These are phyloP conservation scores for Lampris megalopsis DNA, from an alignment of 2,113 vertebrate genomes.

Conservation along the genomic window DNA sequence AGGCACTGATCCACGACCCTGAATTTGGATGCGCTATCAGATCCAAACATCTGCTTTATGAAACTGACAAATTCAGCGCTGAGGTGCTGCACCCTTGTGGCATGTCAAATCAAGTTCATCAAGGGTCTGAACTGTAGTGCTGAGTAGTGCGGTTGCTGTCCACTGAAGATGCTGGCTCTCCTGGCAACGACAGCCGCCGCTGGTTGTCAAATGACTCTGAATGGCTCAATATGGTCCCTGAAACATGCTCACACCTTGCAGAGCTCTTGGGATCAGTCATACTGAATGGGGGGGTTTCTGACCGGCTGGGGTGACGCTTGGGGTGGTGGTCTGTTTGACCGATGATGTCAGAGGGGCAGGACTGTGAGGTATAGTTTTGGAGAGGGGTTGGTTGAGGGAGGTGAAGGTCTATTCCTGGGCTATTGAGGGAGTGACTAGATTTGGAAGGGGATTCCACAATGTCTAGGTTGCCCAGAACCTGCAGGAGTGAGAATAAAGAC, in stretches of 20 bases:
- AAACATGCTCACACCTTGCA: conserved; percentile 2
- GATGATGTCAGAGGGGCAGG: not conserved
- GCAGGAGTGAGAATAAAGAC: conserved; percentile 1
- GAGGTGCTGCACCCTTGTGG: not conserved
- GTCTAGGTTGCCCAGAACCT: conserved; percentile 75
- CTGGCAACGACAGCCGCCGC: conserved; percentile 84
- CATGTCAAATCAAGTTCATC: not conserved
- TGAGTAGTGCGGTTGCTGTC: conserved; percentile 77
- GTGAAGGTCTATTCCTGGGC: conserved; percentile 28
- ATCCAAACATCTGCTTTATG: not conserved
- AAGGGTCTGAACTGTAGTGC: conserved; percentile 84
- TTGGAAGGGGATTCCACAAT: conserved; percentile 42
- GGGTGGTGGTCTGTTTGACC: not conserved
- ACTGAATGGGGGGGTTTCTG: not conserved
- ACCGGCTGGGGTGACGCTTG: not conserved
- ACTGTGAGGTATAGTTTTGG: conserved; percentile 10
- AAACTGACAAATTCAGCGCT: not conserved
- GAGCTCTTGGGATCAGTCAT: not conserved
- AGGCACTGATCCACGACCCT: too few relatives aligned
- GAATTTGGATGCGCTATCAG: not conserved
- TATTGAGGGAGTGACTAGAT: conserved; percentile 29
- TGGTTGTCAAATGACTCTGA: conserved; percentile 7
- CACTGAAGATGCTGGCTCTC: conserved; percentile 61
- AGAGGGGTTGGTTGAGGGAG: conserved; percentile 2
- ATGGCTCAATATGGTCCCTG: conserved; percentile 5